phyloP scores from a whole-genome alignment of 2,888 invertebrate species.

The Tanypteryx hageni region DNA sequence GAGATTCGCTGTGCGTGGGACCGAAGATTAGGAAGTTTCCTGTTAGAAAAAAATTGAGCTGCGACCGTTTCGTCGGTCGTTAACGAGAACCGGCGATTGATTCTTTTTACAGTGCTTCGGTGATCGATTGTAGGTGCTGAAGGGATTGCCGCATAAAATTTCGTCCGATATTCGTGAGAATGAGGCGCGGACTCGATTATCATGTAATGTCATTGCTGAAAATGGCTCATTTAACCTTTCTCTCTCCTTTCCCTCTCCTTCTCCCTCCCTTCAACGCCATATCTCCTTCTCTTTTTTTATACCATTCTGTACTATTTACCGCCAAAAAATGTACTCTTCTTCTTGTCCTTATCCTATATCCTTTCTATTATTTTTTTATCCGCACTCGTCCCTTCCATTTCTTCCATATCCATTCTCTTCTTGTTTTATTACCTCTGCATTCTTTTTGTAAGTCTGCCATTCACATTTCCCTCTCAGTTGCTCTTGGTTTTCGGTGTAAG shows the following conservation, averaged over 20 bases:
- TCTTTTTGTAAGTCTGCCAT: too few species aligned
- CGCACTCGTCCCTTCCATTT: too few species aligned
- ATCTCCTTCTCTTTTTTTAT: neutral
- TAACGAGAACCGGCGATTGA: neutral
- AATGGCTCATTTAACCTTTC: neutral
- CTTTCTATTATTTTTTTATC: too few species aligned
- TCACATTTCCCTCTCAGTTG: too few species aligned
- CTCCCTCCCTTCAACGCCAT: neutral
- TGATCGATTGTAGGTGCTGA: neutral
- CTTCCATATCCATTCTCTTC: too few species aligned
- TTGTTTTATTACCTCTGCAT: too few species aligned
- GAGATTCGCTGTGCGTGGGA: too few species aligned
- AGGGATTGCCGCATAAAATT: neutral
- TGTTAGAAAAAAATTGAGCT: neutral
- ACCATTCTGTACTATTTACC: neutral
- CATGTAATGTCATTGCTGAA: neutral
- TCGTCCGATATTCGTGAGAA: neutral
- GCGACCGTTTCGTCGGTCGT: neutral
- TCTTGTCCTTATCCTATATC: too few species aligned
- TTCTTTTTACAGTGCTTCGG: neutral
- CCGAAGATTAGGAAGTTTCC: too few species aligned
- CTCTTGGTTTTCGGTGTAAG: too few species aligned
- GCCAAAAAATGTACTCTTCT: neutral
- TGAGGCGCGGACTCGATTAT: neutral
- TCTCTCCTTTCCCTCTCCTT: neutral